A percentile compares a stretch with the other conserved stretches of the same genome.
These are phyloP conservation scores for Eulimnadia texana DNA, from an alignment of 1,140 invertebrate species.

Conservation along the genomic window DNA sequence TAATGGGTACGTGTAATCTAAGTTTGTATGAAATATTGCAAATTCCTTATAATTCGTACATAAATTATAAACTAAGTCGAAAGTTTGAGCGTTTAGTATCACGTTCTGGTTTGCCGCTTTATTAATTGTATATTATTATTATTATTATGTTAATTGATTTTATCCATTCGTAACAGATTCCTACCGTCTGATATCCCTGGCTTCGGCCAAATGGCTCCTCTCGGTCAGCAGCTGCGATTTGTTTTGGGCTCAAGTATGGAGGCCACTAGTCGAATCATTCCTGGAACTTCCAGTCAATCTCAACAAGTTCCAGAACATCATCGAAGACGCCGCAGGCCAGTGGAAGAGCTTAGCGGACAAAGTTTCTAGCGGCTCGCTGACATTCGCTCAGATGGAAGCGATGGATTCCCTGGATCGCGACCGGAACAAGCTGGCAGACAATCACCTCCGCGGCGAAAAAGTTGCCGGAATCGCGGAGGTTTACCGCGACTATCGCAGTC, in stretches of 20 bases:
- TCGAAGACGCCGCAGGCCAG: background rate
- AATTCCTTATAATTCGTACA: too few relatives aligned
- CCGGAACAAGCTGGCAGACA: background rate
- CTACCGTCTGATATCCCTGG: background rate
- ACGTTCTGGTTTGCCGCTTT: too few relatives aligned
- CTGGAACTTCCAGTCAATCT: background rate
- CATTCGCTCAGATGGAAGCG: background rate
- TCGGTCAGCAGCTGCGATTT: background rate
- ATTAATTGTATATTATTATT: too few relatives aligned
- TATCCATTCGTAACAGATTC: too few relatives aligned
- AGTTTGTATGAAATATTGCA: too few relatives aligned
- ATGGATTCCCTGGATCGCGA: background rate
- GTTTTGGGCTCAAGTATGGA: background rate
- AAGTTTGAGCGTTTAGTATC: too few relatives aligned
- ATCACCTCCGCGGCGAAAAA: background rate
- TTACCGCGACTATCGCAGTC: background rate
- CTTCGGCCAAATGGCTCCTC: constrained; percentile 1
- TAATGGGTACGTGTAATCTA: too few relatives aligned
- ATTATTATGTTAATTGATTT: too few relatives aligned
- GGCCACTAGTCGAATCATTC: background rate
- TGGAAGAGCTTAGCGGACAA: background rate
- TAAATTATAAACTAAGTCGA: too few relatives aligned
- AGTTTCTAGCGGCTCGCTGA: background rate
- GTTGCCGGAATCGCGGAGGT: background rate
- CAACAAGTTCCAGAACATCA: background rate